phyloP scores from a whole-genome alignment of 1,140 invertebrate species.

The Cherax quadricarinatus region DNA sequence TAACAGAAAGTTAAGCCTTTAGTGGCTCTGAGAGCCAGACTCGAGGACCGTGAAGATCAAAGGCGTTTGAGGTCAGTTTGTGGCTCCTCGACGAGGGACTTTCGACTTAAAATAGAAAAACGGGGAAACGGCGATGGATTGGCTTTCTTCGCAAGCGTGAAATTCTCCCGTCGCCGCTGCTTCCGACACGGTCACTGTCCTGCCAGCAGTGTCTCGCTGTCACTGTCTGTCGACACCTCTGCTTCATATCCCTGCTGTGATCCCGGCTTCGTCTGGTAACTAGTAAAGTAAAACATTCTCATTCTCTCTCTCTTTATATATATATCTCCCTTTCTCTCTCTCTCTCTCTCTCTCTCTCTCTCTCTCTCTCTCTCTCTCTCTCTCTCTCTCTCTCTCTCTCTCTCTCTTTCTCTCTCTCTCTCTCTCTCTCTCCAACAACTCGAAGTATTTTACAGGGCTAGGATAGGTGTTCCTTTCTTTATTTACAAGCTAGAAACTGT shows the following conservation, averaged over 20 bases:
- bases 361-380: too few relatives aligned
- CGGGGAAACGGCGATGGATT: neutral
- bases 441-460: too few relatives aligned
- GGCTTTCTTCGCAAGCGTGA: neutral
- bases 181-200: conserved; percentile 45
- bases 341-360: too few relatives aligned
- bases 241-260: neutral
- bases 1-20: conserved; percentile 8
- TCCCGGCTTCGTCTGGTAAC: neutral
- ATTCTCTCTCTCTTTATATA: too few relatives aligned
- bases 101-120: neutral
- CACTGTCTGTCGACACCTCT: conserved; percentile 44
- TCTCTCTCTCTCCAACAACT: too few relatives aligned
- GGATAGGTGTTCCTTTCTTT: too few relatives aligned
- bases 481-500: too few relatives aligned
- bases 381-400: too few relatives aligned
- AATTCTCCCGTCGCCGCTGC: conserved; percentile 24
- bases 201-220: conserved; percentile 36
- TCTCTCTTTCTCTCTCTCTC: neutral
- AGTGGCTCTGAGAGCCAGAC: too few relatives aligned
- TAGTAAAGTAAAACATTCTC: neutral
- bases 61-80: too few relatives aligned
- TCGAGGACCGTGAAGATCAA: too few relatives aligned
- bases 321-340: too few relatives aligned
- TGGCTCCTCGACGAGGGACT: neutral